Percentiles rank a stretch among this genome's conserved stretches.
Conservation (phyloP, 2,797 vertebrate species). For the Euthynnus affinis region DNA sequence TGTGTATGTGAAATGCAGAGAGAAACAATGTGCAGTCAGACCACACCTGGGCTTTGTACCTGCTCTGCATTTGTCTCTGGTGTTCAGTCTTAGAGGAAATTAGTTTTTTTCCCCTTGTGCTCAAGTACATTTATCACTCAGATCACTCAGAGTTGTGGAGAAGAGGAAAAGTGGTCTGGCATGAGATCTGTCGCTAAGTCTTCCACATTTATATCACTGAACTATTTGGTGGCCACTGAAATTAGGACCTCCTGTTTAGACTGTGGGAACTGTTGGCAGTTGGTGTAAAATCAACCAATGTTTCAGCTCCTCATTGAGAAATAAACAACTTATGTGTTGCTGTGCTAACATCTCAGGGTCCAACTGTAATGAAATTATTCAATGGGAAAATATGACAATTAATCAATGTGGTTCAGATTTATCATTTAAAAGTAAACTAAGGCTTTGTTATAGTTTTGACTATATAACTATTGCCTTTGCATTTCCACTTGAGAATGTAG, state of each 20-base stretch:
- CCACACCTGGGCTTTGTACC: constrained; percentile 33
- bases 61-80: constrained; percentile 46
- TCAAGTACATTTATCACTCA: constrained; percentile 69
- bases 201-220: constrained; percentile 70
- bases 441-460: not conserved
- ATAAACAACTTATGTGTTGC: constrained; percentile 51
- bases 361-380: not conserved
- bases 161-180: constrained; percentile 71
- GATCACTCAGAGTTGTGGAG: constrained; percentile 62
- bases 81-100: constrained; percentile 60
- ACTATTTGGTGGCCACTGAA: constrained; percentile 69
- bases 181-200: constrained; percentile 69
- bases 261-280: constrained; percentile 71
- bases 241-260: constrained; percentile 74
- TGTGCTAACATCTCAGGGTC: constrained; percentile 8
- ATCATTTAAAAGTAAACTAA: not conserved
- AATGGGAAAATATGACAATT: not conserved
- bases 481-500: too few species aligned
- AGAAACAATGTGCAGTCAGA: not conserved
- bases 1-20: not conserved
- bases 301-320: constrained; percentile 43
- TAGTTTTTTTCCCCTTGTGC: constrained; percentile 60
- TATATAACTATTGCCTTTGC: too few species aligned
- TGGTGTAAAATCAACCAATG: constrained; percentile 42
- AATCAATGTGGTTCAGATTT: not conserved